These are phyloP conservation scores for Cheilosia variabilis DNA, from an alignment of 2,888 invertebrate species.

Conservation along the genomic window DNA sequence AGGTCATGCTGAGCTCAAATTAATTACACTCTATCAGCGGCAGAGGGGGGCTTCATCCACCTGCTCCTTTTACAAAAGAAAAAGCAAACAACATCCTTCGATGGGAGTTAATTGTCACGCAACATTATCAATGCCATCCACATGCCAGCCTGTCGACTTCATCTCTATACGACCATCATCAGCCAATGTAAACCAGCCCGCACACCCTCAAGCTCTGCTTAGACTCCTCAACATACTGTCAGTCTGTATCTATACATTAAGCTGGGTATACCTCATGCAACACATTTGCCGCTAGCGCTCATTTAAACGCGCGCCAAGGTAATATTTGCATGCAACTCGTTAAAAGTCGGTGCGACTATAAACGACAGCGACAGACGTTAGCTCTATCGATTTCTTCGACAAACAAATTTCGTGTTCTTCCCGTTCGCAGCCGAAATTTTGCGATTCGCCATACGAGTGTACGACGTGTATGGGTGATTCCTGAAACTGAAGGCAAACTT, in stretches of 20 bases:
- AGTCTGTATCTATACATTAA: not conserved
- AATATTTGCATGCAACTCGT: slow-evolving; percentile 54
- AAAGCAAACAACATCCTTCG: not conserved
- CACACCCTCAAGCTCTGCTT: not conserved
- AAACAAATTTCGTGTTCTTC: slow-evolving; percentile 33
- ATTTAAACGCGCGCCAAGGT: not conserved
- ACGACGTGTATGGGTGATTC: not conserved
- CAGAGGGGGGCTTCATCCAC: not conserved
- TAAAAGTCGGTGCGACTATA: slow-evolving; percentile 33
- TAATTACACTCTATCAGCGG: slow-evolving; percentile 53
- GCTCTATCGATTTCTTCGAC: slow-evolving; percentile 20
- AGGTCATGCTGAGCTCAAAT: slow-evolving; percentile 59
- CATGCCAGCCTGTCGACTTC: slow-evolving; percentile 57
- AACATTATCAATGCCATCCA: slow-evolving; percentile 60
- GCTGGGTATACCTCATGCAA: slow-evolving; percentile 16
- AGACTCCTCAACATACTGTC: not conserved
- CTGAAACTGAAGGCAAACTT: slow-evolving; percentile 23
- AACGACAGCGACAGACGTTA: slow-evolving; percentile 37
- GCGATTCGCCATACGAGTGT: not conserved
- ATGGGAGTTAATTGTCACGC: slow-evolving; percentile 51
- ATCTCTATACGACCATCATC: slow-evolving; percentile 22
- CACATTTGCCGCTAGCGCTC: slow-evolving; percentile 8
- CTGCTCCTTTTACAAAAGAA: not conserved
- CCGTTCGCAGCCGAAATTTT: not conserved
- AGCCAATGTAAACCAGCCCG: not conserved